Conservation (phyloP, 2,797 vertebrate genomes). For the Heliangelus exortis region DNA sequence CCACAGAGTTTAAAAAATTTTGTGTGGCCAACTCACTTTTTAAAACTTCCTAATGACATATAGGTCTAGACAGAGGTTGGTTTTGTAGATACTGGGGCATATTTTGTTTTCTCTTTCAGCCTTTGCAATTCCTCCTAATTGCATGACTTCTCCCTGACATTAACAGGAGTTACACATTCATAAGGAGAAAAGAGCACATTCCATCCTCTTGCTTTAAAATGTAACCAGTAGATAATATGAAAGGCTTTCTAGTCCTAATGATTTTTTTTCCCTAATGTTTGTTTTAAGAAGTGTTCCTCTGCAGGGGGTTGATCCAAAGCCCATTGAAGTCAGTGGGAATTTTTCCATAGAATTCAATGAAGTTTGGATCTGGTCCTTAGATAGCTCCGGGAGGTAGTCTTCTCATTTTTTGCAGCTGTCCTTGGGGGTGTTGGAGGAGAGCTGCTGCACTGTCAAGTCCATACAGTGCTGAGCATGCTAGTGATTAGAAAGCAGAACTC, state of each 20-base stretch:
- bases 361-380: constrained; percentile 60
- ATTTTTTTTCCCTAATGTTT: constrained; percentile 41
- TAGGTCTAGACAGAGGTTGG: neutral
- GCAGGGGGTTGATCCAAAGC: constrained; percentile 47
- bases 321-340: constrained; percentile 70
- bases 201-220: constrained; percentile 54
- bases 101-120: neutral
- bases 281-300: constrained; percentile 65
- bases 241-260: constrained; percentile 56
- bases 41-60: neutral
- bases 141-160: neutral
- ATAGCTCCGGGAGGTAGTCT: constrained; percentile 53
- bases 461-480: constrained; percentile 15
- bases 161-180: neutral
- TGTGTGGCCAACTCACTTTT: neutral
- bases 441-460: constrained; percentile 37
- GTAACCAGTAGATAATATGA: constrained; percentile 54
- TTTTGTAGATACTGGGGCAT: neutral
- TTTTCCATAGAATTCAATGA: constrained; percentile 64
- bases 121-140: neutral
- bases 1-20: neutral
- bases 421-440: constrained; percentile 39
- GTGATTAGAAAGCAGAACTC: constrained; percentile 60
- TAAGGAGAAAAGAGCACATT: constrained; percentile 49
- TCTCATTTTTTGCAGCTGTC: constrained; percentile 71